These are phyloP conservation scores for Sisyra terminalis DNA, from an alignment of 2,888 invertebrate genomes.

Conservation along the genomic window DNA sequence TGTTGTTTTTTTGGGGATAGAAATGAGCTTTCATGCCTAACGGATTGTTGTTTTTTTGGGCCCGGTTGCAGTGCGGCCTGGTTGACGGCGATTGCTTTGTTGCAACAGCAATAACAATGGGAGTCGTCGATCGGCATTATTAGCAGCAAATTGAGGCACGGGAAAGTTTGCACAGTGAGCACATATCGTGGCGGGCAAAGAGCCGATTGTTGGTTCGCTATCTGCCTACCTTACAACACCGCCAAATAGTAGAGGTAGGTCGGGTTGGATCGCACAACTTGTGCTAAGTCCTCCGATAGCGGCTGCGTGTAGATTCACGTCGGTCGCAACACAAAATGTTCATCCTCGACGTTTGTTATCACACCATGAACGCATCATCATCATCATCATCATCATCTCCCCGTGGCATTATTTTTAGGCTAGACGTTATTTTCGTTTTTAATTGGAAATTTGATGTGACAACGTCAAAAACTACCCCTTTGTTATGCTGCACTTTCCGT, in stretches of 20 bases:
- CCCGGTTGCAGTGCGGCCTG: background rate
- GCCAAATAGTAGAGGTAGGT: slow-evolving; percentile 7
- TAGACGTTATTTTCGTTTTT: too few species aligned
- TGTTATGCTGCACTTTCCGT: too few species aligned
- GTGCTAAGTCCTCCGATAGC: too few species aligned
- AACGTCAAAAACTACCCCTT: background rate
- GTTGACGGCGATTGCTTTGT: too few species aligned
- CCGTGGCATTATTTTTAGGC: too few species aligned
- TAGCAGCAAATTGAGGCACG: background rate
- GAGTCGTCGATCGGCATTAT: background rate
- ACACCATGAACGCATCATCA: background rate
- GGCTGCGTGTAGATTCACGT: slow-evolving; percentile 1
- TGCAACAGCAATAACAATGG: background rate
- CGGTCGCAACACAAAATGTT: slow-evolving; percentile 2
- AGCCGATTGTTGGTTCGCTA: background rate
- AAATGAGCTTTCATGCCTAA: too few species aligned
- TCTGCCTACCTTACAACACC: background rate
- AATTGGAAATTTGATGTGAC: too few species aligned
- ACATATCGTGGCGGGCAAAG: too few species aligned
- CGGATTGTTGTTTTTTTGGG: too few species aligned
- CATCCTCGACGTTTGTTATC: background rate
- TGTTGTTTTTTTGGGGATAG: too few species aligned
- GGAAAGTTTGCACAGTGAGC: background rate
- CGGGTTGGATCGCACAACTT: slow-evolving; percentile 1
- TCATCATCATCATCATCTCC: too few species aligned